A percentile compares a stretch with the other conserved stretches of the same genome.
These are phyloP conservation scores for Carassius gibelio DNA, from an alignment of 2,113 vertebrate species.

Conservation along the genomic window DNA sequence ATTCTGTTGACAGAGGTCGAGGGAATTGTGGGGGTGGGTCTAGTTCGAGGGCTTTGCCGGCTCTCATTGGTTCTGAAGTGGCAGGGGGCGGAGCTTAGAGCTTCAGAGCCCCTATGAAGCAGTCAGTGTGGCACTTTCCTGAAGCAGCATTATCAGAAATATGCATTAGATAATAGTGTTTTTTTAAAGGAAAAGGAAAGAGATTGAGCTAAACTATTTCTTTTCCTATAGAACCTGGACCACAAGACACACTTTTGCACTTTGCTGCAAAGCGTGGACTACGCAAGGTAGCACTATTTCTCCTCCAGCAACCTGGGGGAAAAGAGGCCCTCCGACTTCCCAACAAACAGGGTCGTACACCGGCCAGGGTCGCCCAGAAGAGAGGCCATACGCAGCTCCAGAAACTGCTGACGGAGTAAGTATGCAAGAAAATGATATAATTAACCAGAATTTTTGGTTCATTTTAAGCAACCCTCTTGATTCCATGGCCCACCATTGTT, in stretches of 20 bases:
- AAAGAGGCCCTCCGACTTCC: slow-evolving; percentile 77
- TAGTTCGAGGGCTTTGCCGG: background rate
- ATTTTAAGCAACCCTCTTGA: background rate
- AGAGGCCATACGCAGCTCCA: slow-evolving; percentile 81
- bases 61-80: slow-evolving; percentile 39
- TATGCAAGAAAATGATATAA: background rate
- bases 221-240: slow-evolving; percentile 69
- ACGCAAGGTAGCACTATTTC: slow-evolving; percentile 77
- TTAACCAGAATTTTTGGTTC: background rate
- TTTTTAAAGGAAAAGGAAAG: background rate
- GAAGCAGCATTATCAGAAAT: background rate
- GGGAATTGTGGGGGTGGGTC: slow-evolving; percentile 14
- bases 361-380: slow-evolving; percentile 78
- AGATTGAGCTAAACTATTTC: background rate
- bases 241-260: slow-evolving; percentile 84
- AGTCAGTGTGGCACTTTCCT: slow-evolving; percentile 16
- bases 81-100: background rate
- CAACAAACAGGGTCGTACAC: slow-evolving; percentile 82
- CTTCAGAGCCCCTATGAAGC: too few species aligned
- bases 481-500: background rate
- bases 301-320: slow-evolving; percentile 84
- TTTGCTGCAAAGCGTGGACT: slow-evolving; percentile 84
- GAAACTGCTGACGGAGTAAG: slow-evolving; percentile 83
- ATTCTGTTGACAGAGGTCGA: background rate
- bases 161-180: background rate